A percentile compares a stretch with the other conserved stretches of the same genome.
These are phyloP conservation scores for Oryctolagus cuniculus DNA, from an alignment of 2,113 vertebrate genomes.

Conservation along the genomic window mOryCun1.1 NC_091445.1:29600001-29600500, in stretches of 20 bases:
- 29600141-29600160: neutral
- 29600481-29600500: neutral
- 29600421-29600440: neutral
- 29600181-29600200: neutral
- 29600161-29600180: neutral
- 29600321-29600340: neutral
- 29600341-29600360: neutral
- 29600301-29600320: neutral
- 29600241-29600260: neutral
- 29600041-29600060: neutral
- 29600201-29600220: neutral
- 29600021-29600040: neutral
- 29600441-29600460: neutral
- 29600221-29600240: neutral
- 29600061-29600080: neutral
- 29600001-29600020: neutral
- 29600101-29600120: neutral
- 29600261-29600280: neutral
- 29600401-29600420: neutral
- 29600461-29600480: neutral
- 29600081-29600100: constrained; percentile 19
- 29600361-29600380: neutral
- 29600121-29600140: neutral
- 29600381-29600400: neutral
- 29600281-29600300: neutral